Evolutionary conservation across 2,888 invertebrate species (phyloP).

Genomic region (Drosophila colorata): DNA sequence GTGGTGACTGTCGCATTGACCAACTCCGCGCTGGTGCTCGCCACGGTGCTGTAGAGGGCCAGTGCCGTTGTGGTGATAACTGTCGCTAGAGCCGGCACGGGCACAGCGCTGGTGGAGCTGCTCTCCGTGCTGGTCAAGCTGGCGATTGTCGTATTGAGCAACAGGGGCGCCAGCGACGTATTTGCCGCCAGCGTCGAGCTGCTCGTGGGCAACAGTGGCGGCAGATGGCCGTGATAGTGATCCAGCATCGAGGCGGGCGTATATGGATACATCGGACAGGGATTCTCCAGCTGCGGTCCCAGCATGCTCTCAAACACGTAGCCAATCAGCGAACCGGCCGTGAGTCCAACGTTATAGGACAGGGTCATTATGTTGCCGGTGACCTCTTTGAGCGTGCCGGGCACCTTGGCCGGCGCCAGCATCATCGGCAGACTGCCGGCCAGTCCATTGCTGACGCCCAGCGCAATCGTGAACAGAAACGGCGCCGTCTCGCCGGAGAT

Average conservation of each 20-base stretch:
- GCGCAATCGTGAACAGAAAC: slow-evolving; percentile 88
- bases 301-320: slow-evolving; percentile 91
- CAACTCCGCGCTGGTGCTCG: slow-evolving; percentile 72
- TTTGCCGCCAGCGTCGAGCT: slow-evolving; percentile 39
- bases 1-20: slow-evolving; percentile 78
- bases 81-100: slow-evolving; percentile 60
- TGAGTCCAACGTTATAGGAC: slow-evolving; percentile 94
- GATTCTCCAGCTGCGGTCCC: slow-evolving; percentile 86
- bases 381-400: slow-evolving; percentile 93
- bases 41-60: slow-evolving; percentile 70
- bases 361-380: slow-evolving; percentile 98
- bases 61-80: slow-evolving; percentile 75
- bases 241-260: slow-evolving; percentile 74
- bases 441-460: slow-evolving; percentile 94
- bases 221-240: slow-evolving; percentile 63
- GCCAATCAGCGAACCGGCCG: slow-evolving; percentile 93
- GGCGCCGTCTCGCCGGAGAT: slow-evolving; percentile 89
- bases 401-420: slow-evolving; percentile 93
- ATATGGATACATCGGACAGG: slow-evolving; percentile 85
- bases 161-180: slow-evolving; percentile 53
- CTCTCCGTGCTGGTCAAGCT: slow-evolving; percentile 46
- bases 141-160: slow-evolving; percentile 59
- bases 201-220: slow-evolving; percentile 55
- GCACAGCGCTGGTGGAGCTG: slow-evolving; percentile 53
- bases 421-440: slow-evolving; percentile 97